These are phyloP conservation scores for Mesocricetus auratus DNA, from an alignment of 2,113 vertebrate species.

Conservation along the genomic window DNA sequence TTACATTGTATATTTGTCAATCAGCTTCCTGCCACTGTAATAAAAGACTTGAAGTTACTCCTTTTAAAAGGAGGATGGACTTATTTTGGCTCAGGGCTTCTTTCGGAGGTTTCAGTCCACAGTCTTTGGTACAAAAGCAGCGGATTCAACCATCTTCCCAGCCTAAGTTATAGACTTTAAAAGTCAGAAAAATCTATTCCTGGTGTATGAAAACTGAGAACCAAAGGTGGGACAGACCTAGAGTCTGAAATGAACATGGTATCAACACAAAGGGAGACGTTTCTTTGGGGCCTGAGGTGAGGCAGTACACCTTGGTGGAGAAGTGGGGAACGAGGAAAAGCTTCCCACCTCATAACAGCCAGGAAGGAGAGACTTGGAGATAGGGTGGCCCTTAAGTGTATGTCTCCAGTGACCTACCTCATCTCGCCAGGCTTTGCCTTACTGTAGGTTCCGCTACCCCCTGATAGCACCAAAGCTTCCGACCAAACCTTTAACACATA, in stretches of 20 bases:
- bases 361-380: not conserved
- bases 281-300: not conserved
- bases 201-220: not conserved
- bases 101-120: not conserved
- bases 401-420: not conserved
- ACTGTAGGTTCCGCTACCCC: not conserved
- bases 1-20: not conserved
- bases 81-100: not conserved
- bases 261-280: not conserved
- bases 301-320: not conserved
- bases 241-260: not conserved
- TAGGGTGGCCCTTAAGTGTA: not conserved
- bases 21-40: not conserved
- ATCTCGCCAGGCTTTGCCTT: not conserved
- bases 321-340: not conserved
- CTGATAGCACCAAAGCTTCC: not conserved
- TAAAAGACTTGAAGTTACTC: not conserved
- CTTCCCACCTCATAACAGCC: not conserved
- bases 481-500: not conserved
- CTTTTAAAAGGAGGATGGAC: not conserved
- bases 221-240: not conserved
- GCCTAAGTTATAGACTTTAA: not conserved
- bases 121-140: not conserved
- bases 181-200: not conserved
- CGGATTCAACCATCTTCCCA: not conserved